phyloP scores from a whole-genome alignment of 2,888 invertebrate genomes.

The Thera obeliscata region DNA sequence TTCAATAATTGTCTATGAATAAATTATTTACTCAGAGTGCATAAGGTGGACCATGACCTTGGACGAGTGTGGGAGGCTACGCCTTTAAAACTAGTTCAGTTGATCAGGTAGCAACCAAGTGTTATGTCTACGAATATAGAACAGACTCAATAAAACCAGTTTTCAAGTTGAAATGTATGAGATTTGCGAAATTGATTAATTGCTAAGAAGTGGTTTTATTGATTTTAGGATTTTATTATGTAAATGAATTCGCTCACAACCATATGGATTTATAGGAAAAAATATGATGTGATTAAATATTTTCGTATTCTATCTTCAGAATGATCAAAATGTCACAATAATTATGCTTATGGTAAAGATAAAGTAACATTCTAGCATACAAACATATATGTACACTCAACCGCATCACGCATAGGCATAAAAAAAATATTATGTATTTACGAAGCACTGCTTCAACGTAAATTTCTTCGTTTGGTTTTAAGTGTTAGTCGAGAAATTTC shows the following conservation, averaged over 20 bases:
- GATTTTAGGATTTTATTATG: background rate
- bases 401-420: too few species aligned
- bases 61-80: slow-evolving; percentile 37
- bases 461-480: too few species aligned
- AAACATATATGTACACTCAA: too few species aligned
- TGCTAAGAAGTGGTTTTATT: slow-evolving; percentile 21
- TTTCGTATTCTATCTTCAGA: too few species aligned
- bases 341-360: too few species aligned
- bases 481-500: too few species aligned
- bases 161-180: slow-evolving; percentile 25
- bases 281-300: too few species aligned
- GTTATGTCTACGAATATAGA: slow-evolving; percentile 28
- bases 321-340: too few species aligned
- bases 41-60: slow-evolving; percentile 46
- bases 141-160: slow-evolving; percentile 35
- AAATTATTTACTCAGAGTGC: slow-evolving; percentile 42
- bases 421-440: too few species aligned
- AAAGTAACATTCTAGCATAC: too few species aligned
- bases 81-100: slow-evolving; percentile 48
- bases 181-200: slow-evolving; percentile 32
- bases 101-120: slow-evolving; percentile 43
- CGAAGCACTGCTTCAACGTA: too few species aligned
- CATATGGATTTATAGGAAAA: too few species aligned
- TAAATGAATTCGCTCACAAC: background rate
- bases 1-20: slow-evolving; percentile 23